Percentiles rank a stretch among this genome's conserved stretches.
phyloP scores from a whole-genome alignment of 2,888 invertebrate species.

The Molanna angustata region DNA sequence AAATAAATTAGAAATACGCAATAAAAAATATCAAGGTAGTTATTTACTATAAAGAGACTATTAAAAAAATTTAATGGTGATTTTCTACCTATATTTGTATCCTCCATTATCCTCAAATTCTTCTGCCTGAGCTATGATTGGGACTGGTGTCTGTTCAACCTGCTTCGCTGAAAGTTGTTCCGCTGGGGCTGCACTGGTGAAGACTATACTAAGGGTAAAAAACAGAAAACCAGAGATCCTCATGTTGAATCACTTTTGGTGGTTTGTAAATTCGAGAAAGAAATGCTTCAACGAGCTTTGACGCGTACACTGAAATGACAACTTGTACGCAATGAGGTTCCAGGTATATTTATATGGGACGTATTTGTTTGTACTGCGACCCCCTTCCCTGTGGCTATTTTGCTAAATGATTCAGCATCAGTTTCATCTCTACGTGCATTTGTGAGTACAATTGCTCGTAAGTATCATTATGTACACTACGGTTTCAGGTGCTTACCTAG shows the following conservation, averaged over 20 bases:
- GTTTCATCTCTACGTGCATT: constrained; percentile 14
- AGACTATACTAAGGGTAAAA: constrained; percentile 31
- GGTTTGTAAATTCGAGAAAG: neutral
- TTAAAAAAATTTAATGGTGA: no score
- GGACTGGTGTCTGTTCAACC: constrained; percentile 46
- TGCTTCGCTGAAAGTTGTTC: constrained; percentile 32
- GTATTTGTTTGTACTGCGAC: constrained; percentile 27
- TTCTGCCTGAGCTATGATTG: constrained; percentile 53
- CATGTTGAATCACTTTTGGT: constrained; percentile 8
- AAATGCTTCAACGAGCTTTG: constrained; percentile 10
- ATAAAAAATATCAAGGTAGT: neutral
- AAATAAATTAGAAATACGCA: no score
- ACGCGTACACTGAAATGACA: constrained; percentile 18
- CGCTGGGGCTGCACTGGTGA: constrained; percentile 33
- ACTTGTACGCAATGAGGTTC: constrained; percentile 23
- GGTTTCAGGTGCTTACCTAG: no score
- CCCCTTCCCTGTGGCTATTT: constrained; percentile 27
- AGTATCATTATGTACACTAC: no score
- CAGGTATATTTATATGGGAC: constrained; percentile 32
- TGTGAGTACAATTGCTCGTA: constrained; percentile 20
- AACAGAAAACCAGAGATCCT: constrained; percentile 12
- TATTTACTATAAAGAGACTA: no score
- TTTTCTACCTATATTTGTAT: constrained; percentile 55
- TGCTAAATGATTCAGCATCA: constrained; percentile 32
- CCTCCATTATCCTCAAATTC: constrained; percentile 53